Base-by-base conservation (phyloP, 2,113 vertebrate genomes). In the Camelus dromedarius region DNA sequence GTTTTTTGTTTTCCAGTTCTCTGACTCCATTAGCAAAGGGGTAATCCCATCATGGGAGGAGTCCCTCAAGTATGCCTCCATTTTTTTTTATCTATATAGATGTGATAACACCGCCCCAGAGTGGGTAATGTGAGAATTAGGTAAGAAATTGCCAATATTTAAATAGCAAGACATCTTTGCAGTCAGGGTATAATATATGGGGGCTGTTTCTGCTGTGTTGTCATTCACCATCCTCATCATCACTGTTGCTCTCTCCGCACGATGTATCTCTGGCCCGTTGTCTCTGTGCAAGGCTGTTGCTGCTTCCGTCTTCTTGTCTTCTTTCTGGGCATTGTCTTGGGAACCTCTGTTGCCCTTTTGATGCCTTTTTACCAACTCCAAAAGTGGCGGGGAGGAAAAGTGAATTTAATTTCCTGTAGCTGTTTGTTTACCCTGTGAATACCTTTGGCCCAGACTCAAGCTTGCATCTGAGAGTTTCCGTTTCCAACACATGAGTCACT, bases 401-500 rank as follows among this genome's bases (percentile, higher is more conserved):
- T 80, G 93, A 96, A 89, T 70, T 79, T 91, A 48, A 96, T 69
- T 86, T 96, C 69, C 28, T 62, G 89, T 62, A 79, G 48, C 60
- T 91, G 11, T 91, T 69, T 86, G 16, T 87, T 98, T 93, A 62
- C 72, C 67, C 69, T 58, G 35, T 90, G 87, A 93, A 91, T 28
- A 69, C 54, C 62, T 24, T 60, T n/a, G 50, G 83, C 56, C 30
- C 75, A 87, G 81, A 56, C 85, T 98, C 88, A 96, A 86, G 67
- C 67, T 38, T 93, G 56, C 1, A 19, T 2, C 9, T 15, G 50
- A 70, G 30, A 28, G 28, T 97, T 94, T 97, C 91, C 15, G 1
- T 94, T 75, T 92, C 82, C 60, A 96, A 97, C 92, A 7, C 42
- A 42, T 81, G 97, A 94, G 70, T 96, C 70, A 30, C 30, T 90